Conservation (phyloP, 37 sponge, comb jelly and placozoan genomes). For the Halisarca cf. caerulea region DNA sequence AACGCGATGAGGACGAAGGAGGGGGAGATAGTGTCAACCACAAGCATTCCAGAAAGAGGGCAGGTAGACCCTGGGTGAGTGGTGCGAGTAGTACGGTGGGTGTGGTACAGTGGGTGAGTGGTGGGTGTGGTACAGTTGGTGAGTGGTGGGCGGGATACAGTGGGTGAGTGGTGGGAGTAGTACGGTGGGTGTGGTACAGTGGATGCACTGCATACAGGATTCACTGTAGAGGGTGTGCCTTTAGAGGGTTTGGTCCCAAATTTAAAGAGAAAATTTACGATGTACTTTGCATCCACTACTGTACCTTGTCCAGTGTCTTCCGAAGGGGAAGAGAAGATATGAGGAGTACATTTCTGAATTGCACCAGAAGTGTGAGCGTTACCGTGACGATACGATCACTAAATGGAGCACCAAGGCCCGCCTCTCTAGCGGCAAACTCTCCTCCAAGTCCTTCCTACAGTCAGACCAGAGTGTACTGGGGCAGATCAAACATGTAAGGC, state of each 20-base stretch:
- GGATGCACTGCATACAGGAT: too few relatives aligned
- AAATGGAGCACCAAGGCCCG: constrained; percentile 69
- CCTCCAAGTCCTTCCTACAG: constrained; percentile 67
- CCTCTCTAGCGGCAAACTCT: constrained; percentile 61
- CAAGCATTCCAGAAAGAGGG: not conserved
- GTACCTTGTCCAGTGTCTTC: not conserved
- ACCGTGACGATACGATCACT: constrained; percentile 51
- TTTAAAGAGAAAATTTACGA: not conserved
- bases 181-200: too few relatives aligned
- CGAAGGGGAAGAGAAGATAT: constrained; percentile 26
- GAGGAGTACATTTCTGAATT: constrained; percentile 32
- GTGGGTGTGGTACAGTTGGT: too few relatives aligned
- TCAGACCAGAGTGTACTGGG: constrained; percentile 54
- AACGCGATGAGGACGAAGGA: not conserved
- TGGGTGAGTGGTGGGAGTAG: constrained; percentile 18
- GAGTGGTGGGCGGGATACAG: not conserved
- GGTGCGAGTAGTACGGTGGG: too few relatives aligned
- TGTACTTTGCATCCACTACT: not conserved
- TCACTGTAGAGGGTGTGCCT: too few relatives aligned
- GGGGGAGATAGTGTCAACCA: not conserved
- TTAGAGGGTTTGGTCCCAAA: not conserved
- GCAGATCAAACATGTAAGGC: constrained; percentile 71
- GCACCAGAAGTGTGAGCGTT: constrained; percentile 21
- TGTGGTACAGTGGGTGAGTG: too few relatives aligned
- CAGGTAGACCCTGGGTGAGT: constrained; percentile 34